Evolutionary conservation across 2,113 vertebrate species (phyloP).

Genomic region (Oncorhynchus gorbuscha): DNA sequence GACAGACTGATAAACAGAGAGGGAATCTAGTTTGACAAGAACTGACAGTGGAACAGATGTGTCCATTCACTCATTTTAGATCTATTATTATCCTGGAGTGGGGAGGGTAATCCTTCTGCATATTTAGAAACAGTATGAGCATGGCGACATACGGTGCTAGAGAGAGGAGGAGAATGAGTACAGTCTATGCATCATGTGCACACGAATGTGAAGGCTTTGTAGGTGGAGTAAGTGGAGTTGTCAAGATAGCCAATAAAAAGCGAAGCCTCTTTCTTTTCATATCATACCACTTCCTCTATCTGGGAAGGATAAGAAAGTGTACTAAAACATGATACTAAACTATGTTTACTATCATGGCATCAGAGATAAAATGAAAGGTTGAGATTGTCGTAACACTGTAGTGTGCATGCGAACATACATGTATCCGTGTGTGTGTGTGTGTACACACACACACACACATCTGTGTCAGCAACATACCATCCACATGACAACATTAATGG

Average conservation of each 20-base stretch:
- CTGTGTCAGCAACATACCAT: slow-evolving; percentile 74
- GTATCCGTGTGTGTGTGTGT: neutral
- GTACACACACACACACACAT: too few species aligned
- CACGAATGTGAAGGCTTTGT: too few species aligned
- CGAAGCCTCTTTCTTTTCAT: slow-evolving; percentile 2
- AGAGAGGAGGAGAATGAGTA: neutral
- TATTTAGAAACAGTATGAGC: slow-evolving; percentile 22
- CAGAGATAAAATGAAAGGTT: neutral
- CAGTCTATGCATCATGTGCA: too few species aligned
- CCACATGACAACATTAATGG: slow-evolving; percentile 87
- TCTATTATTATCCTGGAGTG: slow-evolving; percentile 41
- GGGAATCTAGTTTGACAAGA: slow-evolving; percentile 41
- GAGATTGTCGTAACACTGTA: neutral
- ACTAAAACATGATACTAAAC: neutral
- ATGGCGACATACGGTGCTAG: slow-evolving; percentile 1
- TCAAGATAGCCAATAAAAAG: too few species aligned
- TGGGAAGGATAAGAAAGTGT: neutral
- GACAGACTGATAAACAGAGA: slow-evolving; percentile 36
- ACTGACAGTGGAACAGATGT: slow-evolving; percentile 33
- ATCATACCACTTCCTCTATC: neutral
- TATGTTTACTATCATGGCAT: neutral
- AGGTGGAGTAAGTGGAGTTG: too few species aligned
- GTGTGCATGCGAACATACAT: neutral
- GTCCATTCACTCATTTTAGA: slow-evolving; percentile 23
- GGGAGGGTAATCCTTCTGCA: slow-evolving; percentile 11